Base-by-base conservation (phyloP, 2,113 vertebrate genomes). In the Sinocyclocheilus anophthalmus region DNA sequence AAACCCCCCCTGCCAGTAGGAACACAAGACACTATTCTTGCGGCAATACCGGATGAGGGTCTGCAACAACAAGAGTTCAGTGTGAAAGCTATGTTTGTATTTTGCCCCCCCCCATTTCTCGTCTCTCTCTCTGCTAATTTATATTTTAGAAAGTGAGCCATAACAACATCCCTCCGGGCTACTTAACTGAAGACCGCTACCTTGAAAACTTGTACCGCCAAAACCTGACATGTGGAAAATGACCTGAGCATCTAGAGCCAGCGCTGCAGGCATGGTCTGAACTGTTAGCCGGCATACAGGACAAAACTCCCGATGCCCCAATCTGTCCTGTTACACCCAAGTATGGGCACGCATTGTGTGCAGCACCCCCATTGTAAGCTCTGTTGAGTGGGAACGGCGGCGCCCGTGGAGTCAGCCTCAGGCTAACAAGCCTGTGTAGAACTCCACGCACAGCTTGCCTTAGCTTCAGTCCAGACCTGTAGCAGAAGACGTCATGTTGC, bases 341-440 rank as follows among this genome's bases (percentile, higher is more conserved):
- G 91, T 90, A 88, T 90, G 90, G 90, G 55, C 14, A 70, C 90
- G 92, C 76, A 91, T 84, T 50, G 86, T 88, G 89, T 86, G 89
- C n/a, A 87, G 84, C 89, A 77, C 81, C n/a, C n/a, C n/a, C n/a
- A 14, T 86, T 84, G 89, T 92, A 91, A 93, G 90, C 92, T 92
- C 86, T 90, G 90, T 92, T 86, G 88, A 89, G 91, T n/a, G 90
- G 91, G 55, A 57, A 87, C 57, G 22, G 72, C 87, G 85, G 87
- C 88, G 90, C 90, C 87, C 88, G 76, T 92, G 88, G 88, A 87
- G 90, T 83, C 88, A 86, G 85, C 86, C 84, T 85, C 39, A 18
- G 61, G 39, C 30, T 39, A 84, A 42, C n/a, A n/a, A n/a, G n/a
- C n/a, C n/a, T n/a, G n/a, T n/a, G n/a, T n/a, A n/a, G n/a, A n/a